Conservation (phyloP, 2,888 invertebrate species). For the Piscicola geometra region DNA sequence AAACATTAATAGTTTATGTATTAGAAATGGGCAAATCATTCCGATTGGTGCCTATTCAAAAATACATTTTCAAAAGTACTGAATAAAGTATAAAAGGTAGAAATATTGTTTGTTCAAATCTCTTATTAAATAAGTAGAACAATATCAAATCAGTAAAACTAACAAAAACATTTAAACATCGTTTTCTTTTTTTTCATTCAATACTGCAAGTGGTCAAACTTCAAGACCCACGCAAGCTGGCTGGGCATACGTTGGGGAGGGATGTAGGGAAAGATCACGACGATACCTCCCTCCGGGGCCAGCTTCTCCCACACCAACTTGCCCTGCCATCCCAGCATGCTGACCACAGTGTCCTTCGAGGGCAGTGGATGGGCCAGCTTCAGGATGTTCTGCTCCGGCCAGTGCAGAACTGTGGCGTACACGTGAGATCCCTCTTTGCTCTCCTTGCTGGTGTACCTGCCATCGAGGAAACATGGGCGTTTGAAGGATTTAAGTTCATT, state of each 20-base stretch:
- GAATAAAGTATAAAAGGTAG: no score
- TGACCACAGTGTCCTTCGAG: constrained; percentile 53
- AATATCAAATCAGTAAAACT: no score
- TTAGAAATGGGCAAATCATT: no score
- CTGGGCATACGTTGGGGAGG: constrained; percentile 41
- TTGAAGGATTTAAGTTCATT: not conserved
- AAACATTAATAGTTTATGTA: no score
- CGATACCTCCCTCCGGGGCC: constrained; percentile 44
- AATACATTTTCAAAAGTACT: no score
- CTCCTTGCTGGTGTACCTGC: constrained; percentile 43
- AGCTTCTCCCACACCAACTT: constrained; percentile 41
- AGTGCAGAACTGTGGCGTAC: constrained; percentile 68
- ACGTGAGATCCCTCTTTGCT: constrained; percentile 52
- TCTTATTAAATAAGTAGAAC: no score
- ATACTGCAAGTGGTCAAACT: constrained; percentile 24
- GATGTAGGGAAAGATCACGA: constrained; percentile 47
- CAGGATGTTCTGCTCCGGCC: constrained; percentile 65
- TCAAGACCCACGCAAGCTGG: constrained; percentile 43
- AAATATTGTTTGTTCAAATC: no score
- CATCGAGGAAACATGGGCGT: not conserved
- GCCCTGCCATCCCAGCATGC: constrained; percentile 59
- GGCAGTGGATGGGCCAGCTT: constrained; percentile 58
- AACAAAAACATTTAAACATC: no score
- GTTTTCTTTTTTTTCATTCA: no score
- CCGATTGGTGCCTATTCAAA: no score